phyloP scores from a whole-genome alignment of 1,140 invertebrate species.

The Thaumetopoea pityocampa region DNA sequence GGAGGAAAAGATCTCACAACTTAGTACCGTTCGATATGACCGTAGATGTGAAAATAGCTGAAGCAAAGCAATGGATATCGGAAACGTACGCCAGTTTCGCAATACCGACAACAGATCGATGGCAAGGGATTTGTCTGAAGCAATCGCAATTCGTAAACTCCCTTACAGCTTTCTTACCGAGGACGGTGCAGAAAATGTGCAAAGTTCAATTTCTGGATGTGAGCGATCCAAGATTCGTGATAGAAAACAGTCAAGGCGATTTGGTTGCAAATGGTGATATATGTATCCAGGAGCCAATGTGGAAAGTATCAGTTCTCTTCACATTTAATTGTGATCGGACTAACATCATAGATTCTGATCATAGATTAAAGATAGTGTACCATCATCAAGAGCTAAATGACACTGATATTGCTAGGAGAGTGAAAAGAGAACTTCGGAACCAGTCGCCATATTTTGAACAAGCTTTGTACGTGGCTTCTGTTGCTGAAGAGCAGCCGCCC shows the following conservation, averaged over 20 bases:
- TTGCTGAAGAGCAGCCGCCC: slow-evolving; percentile 92
- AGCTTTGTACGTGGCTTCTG: slow-evolving; percentile 88
- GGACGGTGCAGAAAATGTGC: slow-evolving; percentile 83
- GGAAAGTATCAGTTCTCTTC: slow-evolving; percentile 86
- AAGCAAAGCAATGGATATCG: slow-evolving; percentile 88
- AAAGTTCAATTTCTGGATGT: slow-evolving; percentile 86
- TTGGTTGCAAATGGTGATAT: slow-evolving; percentile 87
- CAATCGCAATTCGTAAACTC: slow-evolving; percentile 88
- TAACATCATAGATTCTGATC: slow-evolving; percentile 84
- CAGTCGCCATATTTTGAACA: slow-evolving; percentile 91
- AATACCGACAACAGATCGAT: slow-evolving; percentile 86
- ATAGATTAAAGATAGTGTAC: slow-evolving; percentile 87
- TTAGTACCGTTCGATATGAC: slow-evolving; percentile 74
- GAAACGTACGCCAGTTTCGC: slow-evolving; percentile 90
- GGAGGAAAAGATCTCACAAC: slow-evolving; percentile 58
- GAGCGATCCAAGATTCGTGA: slow-evolving; percentile 85
- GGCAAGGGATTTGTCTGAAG: slow-evolving; percentile 86
- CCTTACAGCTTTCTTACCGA: slow-evolving; percentile 84
- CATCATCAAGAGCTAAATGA: slow-evolving; percentile 88
- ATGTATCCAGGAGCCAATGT: slow-evolving; percentile 87
- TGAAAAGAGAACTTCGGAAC: slow-evolving; percentile 85
- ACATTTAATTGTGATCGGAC: slow-evolving; percentile 80
- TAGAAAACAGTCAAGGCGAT: slow-evolving; percentile 87
- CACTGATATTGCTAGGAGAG: slow-evolving; percentile 85
- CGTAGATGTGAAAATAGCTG: slow-evolving; percentile 76